A percentile compares a stretch with the other conserved stretches of the same genome.
phyloP scores from a whole-genome alignment of 2,797 vertebrate species.

The Vultur gryphus region DNA sequence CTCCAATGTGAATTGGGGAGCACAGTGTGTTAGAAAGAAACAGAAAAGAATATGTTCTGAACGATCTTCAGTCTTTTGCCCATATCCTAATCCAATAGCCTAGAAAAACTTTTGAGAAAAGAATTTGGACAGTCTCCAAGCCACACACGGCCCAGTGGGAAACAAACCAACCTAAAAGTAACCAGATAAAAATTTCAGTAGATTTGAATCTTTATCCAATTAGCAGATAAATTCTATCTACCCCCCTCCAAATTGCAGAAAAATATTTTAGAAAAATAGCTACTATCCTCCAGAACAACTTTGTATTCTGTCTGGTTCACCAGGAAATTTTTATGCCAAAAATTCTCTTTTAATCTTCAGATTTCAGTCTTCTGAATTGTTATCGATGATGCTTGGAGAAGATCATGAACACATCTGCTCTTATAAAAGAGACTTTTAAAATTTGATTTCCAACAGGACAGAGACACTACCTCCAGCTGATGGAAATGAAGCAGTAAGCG shows the following conservation, averaged over 20 bases:
- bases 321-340: background rate
- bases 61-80: background rate
- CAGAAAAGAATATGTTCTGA: background rate
- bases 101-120: conserved; percentile 20
- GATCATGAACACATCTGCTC: background rate
- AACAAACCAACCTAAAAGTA: conserved; percentile 19
- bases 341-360: background rate
- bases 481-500: background rate
- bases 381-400: background rate
- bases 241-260: background rate
- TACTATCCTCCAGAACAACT: background rate
- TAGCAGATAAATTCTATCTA: background rate
- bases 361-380: background rate
- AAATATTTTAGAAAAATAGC: background rate
- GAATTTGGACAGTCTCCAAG: conserved; percentile 19
- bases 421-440: background rate
- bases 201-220: conserved; percentile 2
- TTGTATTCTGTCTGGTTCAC: background rate
- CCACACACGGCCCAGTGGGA: background rate
- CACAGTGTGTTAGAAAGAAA: background rate
- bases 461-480: background rate
- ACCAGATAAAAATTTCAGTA: conserved; percentile 20
- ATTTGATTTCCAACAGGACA: background rate
- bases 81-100: background rate
- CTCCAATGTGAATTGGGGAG: background rate